Percentiles rank a stretch among this genome's conserved stretches.
Conservation (phyloP, 2,113 vertebrate genomes). For the Macrotis lagotis region DNA sequence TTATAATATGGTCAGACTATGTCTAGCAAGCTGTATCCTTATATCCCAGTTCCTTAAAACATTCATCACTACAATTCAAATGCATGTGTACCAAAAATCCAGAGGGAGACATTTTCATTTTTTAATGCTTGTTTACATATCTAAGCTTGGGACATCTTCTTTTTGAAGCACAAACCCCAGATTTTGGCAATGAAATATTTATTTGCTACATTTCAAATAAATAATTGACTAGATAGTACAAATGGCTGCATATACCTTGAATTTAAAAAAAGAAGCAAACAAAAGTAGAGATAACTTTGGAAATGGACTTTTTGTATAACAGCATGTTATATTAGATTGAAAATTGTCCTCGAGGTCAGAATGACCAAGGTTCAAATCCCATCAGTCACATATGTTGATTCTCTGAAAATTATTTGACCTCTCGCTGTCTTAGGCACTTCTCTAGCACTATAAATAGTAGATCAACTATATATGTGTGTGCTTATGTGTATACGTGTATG, state of each 20-base stretch:
- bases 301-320: not conserved
- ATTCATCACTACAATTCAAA: not conserved
- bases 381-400: not conserved
- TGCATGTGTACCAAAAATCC: not conserved
- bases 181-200: not conserved
- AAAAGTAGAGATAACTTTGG: conserved; percentile 27
- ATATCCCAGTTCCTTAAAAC: not conserved
- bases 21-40: not conserved
- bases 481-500: too few species aligned
- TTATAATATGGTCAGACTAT: not conserved
- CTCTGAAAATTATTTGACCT: not conserved
- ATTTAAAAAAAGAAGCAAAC: not conserved
- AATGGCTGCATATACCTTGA: not conserved
- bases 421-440: not conserved
- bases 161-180: conserved; percentile 6
- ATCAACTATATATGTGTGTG: not conserved
- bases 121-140: not conserved
- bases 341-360: not conserved
- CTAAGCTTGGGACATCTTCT: not conserved
- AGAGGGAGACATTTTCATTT: not conserved
- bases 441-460: not conserved
- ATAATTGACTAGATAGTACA: not conserved
- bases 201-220: not conserved
- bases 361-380: not conserved
- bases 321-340: not conserved